Evolutionary conservation across 2,113 vertebrate genomes (phyloP).

Genomic region (Marmota flaviventris): DNA sequence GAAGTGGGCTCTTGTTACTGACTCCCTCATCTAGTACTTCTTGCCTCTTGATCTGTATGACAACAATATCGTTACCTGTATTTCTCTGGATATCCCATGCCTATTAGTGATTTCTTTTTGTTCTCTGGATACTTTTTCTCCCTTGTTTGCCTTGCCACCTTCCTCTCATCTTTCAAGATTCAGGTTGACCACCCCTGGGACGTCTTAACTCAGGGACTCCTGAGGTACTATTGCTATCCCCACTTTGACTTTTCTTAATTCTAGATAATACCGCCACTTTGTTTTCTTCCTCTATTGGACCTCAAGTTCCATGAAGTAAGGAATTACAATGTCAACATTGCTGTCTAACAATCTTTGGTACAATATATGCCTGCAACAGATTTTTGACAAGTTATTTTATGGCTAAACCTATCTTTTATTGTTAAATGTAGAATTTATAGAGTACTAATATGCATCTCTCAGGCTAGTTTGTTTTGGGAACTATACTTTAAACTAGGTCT

Average conservation of each 20-base stretch:
- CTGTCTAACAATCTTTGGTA: neutral
- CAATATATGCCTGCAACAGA: neutral
- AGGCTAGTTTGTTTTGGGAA: neutral
- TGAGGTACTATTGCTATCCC: neutral
- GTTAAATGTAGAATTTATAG: neutral
- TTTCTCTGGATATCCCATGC: neutral
- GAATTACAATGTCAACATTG: neutral
- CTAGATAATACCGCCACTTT: neutral
- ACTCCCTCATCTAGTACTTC: neutral
- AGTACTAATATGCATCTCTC: neutral
- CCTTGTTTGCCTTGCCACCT: fast-evolving
- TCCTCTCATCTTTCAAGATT: neutral
- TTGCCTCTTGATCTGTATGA: neutral
- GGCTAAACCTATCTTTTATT: neutral
- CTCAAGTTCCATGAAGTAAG: neutral
- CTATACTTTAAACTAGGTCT: neutral
- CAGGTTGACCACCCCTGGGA: neutral
- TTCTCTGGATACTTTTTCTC: fast-evolving
- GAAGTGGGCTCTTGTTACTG: neutral
- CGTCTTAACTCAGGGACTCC: fast-evolving
- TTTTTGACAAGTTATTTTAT: neutral
- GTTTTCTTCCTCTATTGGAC: neutral
- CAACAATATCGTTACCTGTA: neutral
- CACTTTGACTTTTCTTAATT: neutral
- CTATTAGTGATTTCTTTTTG: neutral